Evolutionary conservation across 2,888 invertebrate species (phyloP).

Genomic region (Lydus trimaculatus): DNA sequence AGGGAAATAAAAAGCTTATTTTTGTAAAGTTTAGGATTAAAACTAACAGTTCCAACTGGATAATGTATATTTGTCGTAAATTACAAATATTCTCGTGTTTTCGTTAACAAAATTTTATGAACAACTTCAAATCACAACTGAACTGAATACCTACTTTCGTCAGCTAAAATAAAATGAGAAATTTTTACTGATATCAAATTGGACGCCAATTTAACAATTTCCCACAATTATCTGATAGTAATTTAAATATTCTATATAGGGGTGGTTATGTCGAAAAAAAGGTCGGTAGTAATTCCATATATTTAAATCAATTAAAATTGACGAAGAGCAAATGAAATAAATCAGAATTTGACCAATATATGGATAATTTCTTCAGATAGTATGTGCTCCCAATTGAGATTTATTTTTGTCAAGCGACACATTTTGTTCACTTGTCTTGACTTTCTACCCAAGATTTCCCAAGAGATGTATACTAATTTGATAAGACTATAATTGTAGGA

Average conservation of each 20-base stretch:
- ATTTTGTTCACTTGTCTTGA: constrained; percentile 30
- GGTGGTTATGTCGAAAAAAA: background rate
- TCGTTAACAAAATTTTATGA: background rate
- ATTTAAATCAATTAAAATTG: background rate
- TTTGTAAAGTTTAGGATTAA: constrained; percentile 28
- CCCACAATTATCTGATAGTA: background rate
- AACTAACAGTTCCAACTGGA: constrained; percentile 18
- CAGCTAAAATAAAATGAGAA: background rate
- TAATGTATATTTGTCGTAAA: background rate
- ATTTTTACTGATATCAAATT: background rate
- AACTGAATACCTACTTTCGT: background rate
- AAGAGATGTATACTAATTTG: constrained; percentile 31
- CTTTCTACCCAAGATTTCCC: constrained; percentile 35
- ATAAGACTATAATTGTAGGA: constrained; percentile 35
- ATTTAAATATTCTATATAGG: background rate
- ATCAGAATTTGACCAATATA: constrained; percentile 12
- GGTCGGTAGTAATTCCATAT: background rate
- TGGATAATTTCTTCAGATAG: constrained; percentile 30
- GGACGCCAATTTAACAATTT: background rate
- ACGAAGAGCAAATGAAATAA: background rate
- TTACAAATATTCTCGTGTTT: background rate
- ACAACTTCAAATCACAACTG: background rate
- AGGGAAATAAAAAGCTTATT: constrained; percentile 31
- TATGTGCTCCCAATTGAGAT: constrained; percentile 30
- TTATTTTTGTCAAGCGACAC: constrained; percentile 33